phyloP scores from a whole-genome alignment of 2,888 invertebrate species.

The Tachina fera region DNA sequence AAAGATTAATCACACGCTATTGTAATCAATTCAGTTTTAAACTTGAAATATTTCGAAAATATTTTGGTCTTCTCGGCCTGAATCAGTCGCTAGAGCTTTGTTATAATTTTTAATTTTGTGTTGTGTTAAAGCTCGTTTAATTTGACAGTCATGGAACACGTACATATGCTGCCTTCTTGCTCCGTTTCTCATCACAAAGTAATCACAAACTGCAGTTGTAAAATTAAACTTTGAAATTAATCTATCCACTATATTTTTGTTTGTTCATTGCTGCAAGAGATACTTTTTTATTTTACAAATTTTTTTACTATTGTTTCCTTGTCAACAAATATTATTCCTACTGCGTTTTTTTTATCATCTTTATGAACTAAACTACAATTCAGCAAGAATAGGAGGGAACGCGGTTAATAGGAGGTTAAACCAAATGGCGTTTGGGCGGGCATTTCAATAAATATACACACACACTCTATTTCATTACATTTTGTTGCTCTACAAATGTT shows the following conservation, averaged over 20 bases:
- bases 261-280: not conserved
- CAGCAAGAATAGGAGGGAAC: not conserved
- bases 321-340: conserved; percentile 31
- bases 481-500: too few species aligned
- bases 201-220: not conserved
- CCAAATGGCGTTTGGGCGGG: too few species aligned
- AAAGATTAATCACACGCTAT: too few species aligned
- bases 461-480: too few species aligned
- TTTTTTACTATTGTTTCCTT: not conserved
- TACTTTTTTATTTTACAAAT: not conserved
- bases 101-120: not conserved
- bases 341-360: not conserved
- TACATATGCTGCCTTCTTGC: too few species aligned
- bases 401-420: too few species aligned
- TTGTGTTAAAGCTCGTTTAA: not conserved
- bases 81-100: not conserved
- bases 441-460: too few species aligned
- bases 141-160: too few species aligned
- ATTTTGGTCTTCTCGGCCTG: too few species aligned
- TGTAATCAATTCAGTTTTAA: too few species aligned
- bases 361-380: not conserved
- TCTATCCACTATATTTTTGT: conserved; percentile 22
- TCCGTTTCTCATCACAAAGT: not conserved
- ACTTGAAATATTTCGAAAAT: too few species aligned
- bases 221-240: conserved; percentile 48